Evolutionary conservation across 2,888 invertebrate genomes (phyloP).

Genomic region (Falcaria lacertinaria): DNA sequence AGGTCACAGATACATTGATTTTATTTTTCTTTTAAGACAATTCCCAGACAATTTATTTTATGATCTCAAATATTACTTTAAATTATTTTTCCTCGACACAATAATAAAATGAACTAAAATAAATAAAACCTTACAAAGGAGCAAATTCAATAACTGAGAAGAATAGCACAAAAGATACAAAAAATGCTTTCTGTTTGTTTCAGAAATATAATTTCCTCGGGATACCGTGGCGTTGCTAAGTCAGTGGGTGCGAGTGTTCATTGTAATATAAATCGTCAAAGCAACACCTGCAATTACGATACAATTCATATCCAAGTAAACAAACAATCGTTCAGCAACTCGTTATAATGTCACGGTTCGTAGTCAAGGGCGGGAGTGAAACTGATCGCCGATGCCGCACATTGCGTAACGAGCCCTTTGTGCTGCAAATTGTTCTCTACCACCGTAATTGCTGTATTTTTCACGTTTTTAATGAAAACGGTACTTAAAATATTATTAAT

Average conservation of each 20-base stretch:
- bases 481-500: slow-evolving; percentile 3
- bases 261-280: slow-evolving; percentile 15
- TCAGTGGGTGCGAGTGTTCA: background rate
- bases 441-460: slow-evolving; percentile 16
- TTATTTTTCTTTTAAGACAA: too few relatives aligned
- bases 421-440: slow-evolving; percentile 14
- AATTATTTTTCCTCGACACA: too few relatives aligned
- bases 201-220: background rate
- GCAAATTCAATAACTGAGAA: background rate
- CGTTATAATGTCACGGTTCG: slow-evolving; percentile 50
- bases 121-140: background rate
- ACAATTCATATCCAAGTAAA: slow-evolving; percentile 11
- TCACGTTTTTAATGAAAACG: slow-evolving; percentile 8
- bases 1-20: too few relatives aligned
- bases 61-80: too few relatives aligned
- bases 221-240: background rate
- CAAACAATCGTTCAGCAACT: slow-evolving; percentile 19
- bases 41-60: too few relatives aligned
- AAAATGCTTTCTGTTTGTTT: background rate
- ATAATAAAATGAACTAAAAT: too few relatives aligned
- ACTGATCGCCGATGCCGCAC: slow-evolving; percentile 15
- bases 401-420: slow-evolving; percentile 11
- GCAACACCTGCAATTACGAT: slow-evolving; percentile 24
- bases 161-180: background rate
- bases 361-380: slow-evolving; percentile 27